Percentiles rank a stretch among this genome's conserved stretches.
These are phyloP conservation scores for Hoplostethus atlanticus DNA, from an alignment of 2,797 vertebrate species.

Conservation along the genomic window DNA sequence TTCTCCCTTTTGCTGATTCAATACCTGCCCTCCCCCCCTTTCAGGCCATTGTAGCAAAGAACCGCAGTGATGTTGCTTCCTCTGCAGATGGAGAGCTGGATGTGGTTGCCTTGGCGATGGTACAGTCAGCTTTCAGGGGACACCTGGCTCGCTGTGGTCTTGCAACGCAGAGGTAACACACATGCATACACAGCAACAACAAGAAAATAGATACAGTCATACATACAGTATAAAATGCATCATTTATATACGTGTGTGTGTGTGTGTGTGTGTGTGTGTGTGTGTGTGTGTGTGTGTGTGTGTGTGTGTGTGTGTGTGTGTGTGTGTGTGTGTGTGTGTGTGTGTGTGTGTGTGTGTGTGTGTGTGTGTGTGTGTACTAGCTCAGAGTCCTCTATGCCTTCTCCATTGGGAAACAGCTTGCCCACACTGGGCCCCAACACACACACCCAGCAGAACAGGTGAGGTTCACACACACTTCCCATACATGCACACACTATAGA, in stretches of 20 bases:
- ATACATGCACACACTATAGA: background rate
- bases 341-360: background rate
- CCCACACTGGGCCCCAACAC: conserved; percentile 6
- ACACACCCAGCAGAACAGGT: conserved; percentile 49
- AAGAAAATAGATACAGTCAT: background rate
- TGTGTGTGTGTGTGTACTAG: conserved; percentile 42
- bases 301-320: conserved; percentile 9
- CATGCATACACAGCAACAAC: background rate
- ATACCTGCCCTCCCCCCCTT: background rate
- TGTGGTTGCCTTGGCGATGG: conserved; percentile 77
- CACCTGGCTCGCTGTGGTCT: conserved; percentile 82
- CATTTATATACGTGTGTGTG: background rate
- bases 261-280: conserved; percentile 12
- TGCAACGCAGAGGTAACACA: conserved; percentile 81
- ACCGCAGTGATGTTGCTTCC: conserved; percentile 14
- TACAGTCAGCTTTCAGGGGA: conserved; percentile 90
- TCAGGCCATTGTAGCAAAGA: conserved; percentile 53
- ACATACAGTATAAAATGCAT: background rate
- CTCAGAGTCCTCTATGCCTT: conserved; percentile 41
- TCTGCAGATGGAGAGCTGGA: conserved; percentile 45
- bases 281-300: conserved; percentile 8
- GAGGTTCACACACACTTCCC: conserved; percentile 12
- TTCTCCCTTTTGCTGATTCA: background rate
- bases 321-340: conserved; percentile 18
- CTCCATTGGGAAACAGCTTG: conserved; percentile 27